Evolutionary conservation across 1,140 invertebrate species (phyloP).

Genomic region (Eumeta japonica): DNA sequence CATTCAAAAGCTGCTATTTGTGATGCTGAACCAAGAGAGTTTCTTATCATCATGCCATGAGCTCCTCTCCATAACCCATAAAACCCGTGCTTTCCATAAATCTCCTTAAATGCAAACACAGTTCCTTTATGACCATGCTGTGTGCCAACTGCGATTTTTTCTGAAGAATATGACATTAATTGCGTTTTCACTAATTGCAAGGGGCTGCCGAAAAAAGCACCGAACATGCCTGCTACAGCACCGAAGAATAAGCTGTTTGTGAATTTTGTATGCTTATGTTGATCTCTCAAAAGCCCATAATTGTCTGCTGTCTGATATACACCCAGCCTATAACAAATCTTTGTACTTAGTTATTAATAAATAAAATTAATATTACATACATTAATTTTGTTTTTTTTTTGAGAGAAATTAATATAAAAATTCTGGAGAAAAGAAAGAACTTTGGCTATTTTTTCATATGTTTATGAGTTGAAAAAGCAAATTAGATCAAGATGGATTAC

Average conservation of each 20-base stretch:
- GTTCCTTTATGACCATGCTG: conserved; percentile 79
- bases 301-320: conserved; percentile 55
- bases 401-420: conserved; percentile 5
- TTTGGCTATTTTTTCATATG: too few species aligned
- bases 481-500: too few species aligned
- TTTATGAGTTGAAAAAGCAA: too few species aligned
- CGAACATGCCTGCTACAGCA: conserved; percentile 40
- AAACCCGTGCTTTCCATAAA: conserved; percentile 73
- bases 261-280: conserved; percentile 41
- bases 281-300: conserved; percentile 43
- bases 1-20: conserved; percentile 44
- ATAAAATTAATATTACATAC: conserved; percentile 4
- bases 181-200: conserved; percentile 89
- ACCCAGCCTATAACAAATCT: conserved; percentile 51
- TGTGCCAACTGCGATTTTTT: conserved; percentile 82
- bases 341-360: conserved; percentile 8
- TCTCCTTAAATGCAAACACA: conserved; percentile 64
- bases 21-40: conserved; percentile 59
- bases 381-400: not conserved
- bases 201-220: conserved; percentile 62
- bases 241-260: conserved; percentile 48
- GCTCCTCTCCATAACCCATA: conserved; percentile 77
- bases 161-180: conserved; percentile 77
- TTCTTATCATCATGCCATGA: conserved; percentile 62
- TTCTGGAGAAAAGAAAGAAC: conserved; percentile 1